Conservation (phyloP, 1,140 invertebrate species). For the Agraylea sexmaculata region DNA sequence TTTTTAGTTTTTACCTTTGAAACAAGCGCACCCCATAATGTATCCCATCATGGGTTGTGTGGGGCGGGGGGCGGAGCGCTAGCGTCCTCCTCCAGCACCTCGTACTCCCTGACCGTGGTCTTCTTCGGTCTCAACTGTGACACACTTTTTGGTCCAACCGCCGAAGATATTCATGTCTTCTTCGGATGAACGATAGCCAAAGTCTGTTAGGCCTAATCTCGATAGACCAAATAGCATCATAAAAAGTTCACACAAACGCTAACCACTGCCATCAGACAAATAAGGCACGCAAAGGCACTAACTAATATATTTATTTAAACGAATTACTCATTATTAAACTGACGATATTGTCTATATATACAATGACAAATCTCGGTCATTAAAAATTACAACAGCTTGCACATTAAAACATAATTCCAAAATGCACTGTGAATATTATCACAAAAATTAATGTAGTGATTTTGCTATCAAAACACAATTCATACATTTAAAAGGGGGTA, state of each 20-base stretch:
- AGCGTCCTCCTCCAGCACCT: conserved; percentile 30
- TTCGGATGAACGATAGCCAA: conserved; percentile 10
- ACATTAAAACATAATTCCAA: too few species aligned
- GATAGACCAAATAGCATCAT: neutral
- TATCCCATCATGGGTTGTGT: conserved; percentile 64
- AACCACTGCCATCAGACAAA: too few species aligned
- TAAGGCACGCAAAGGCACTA: neutral
- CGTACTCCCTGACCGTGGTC: conserved; percentile 26
- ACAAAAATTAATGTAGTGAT: too few species aligned
- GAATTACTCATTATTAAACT: too few species aligned
- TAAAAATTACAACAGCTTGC: too few species aligned
- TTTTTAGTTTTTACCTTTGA: conserved; percentile 55
- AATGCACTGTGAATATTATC: too few species aligned
- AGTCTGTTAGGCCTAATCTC: neutral
- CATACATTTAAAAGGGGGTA: too few species aligned
- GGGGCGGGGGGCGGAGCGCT: conserved; percentile 27
- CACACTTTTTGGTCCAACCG: conserved; percentile 16
- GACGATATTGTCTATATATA: too few species aligned
- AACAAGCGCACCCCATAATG: conserved; percentile 81
- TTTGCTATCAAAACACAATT: too few species aligned
- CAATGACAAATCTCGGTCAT: too few species aligned
- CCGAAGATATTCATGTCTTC: conserved; percentile 25
- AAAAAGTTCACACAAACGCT: too few species aligned
- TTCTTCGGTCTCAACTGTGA: conserved; percentile 14
- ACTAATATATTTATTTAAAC: too few species aligned